Evolutionary conservation across 2,888 invertebrate species (phyloP).

Genomic region (Corbicula japonica): DNA sequence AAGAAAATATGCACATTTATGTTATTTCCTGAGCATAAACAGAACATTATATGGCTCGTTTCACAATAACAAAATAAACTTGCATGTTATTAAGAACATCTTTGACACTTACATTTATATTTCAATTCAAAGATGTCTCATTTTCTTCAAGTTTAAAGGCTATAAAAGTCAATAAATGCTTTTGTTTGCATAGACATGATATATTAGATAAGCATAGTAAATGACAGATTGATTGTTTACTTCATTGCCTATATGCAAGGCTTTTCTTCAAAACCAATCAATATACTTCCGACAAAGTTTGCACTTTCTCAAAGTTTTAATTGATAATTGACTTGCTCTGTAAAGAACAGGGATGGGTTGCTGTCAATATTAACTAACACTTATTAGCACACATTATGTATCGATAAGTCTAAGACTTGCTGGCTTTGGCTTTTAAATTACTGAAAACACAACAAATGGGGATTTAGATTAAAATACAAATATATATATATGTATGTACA

Average conservation of each 20-base stretch:
- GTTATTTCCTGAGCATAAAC: too few species aligned
- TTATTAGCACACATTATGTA: not conserved
- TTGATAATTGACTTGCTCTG: not conserved
- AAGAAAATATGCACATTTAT: too few species aligned
- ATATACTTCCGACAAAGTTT: not conserved
- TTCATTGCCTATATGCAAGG: not conserved
- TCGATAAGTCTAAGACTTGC: not conserved
- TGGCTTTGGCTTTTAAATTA: not conserved
- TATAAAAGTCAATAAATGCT: too few species aligned
- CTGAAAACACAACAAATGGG: too few species aligned
- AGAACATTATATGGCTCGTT: too few species aligned
- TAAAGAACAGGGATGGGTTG: not conserved
- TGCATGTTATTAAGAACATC: too few species aligned
- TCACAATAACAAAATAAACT: too few species aligned
- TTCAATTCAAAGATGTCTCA: too few species aligned
- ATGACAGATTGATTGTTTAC: conserved; percentile 5
- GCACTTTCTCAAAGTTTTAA: not conserved
- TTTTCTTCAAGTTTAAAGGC: too few species aligned
- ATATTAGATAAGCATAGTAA: conserved; percentile 10
- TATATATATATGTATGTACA: too few species aligned
- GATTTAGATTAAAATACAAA: too few species aligned
- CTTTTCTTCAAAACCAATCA: not conserved
- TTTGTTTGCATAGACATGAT: conserved; percentile 4
- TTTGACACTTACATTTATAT: too few species aligned
- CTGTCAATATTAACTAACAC: not conserved